These are phyloP conservation scores for Rhinogobio ventralis DNA, from an alignment of 2,797 vertebrate genomes.

Conservation along the genomic window DNA sequence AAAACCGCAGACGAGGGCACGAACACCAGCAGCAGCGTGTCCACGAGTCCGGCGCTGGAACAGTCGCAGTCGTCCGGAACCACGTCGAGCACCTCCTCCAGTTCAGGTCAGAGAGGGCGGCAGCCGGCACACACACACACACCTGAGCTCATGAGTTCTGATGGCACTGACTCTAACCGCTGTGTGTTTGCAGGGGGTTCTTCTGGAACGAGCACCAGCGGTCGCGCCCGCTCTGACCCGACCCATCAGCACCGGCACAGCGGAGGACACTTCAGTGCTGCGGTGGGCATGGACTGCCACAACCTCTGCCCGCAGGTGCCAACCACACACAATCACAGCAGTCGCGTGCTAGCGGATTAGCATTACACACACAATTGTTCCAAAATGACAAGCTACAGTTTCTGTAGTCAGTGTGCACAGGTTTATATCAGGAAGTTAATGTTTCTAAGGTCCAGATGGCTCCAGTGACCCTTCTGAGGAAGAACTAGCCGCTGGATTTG, in stretches of 20 bases:
- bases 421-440: no score
- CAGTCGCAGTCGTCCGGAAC: slow-evolving; percentile 99
- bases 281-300: slow-evolving; percentile 95
- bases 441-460: no score
- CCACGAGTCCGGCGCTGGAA: slow-evolving; percentile 97
- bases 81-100: slow-evolving; percentile 98
- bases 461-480: no score
- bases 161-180: neutral
- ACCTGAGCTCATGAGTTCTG: neutral
- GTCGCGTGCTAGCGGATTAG: no score
- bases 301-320: slow-evolving; percentile 95
- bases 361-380: slow-evolving; percentile 57
- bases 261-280: slow-evolving; percentile 94
- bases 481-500: no score
- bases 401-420: no score
- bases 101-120: slow-evolving; percentile 84
- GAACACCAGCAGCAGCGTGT: slow-evolving; percentile 98
- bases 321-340: neutral
- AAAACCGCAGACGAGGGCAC: slow-evolving; percentile 99
- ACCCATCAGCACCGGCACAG: slow-evolving; percentile 99
- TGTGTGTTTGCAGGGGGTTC: slow-evolving; percentile 87
- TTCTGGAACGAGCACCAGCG: slow-evolving; percentile 98
- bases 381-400: slow-evolving; percentile 71
- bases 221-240: slow-evolving; percentile 95
- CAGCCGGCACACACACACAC: neutral